Base-by-base conservation (phyloP, 2,113 vertebrate species). In the Heterochromis multidens region DNA sequence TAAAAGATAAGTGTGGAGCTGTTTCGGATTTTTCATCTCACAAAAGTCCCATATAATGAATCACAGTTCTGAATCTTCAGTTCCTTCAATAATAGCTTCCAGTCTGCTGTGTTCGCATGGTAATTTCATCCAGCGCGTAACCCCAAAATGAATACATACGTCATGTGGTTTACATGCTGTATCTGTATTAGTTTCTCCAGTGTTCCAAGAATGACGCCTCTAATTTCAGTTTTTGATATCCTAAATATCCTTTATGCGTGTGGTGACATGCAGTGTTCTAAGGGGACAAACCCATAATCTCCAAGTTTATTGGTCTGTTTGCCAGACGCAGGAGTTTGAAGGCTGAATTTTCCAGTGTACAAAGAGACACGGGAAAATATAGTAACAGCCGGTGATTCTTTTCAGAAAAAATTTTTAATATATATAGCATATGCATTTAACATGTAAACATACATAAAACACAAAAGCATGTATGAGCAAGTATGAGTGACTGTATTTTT, bases 181-280 rank as follows among this genome's bases (percentile, higher is more conserved):
- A 89, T 93, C 91, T 91, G 91, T 90, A 93, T 93, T 92, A 91
- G 88, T 77, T 90, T 85, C 89, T 79, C 58, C 80, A 79, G 82
- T 81, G 85, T 77, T 83, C 83, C 9, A n/a, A 87, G 82, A 91
- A 70, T 86, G 89, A 88, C 77, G 84, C 89, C 90, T 95, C 87
- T 93, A 93, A 92, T 92, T 94, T 93, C 85, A 89, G 79, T 93
- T 93, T 90, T 93, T 95, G 92, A 92, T 91, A 91, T 91, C 87
- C 82, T 85, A 83, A 91, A 82, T 92, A 81, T 91, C 87, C 84
- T 93, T 94, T 80, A 89, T 90, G 89, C 85, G 65, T 93, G 92
- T 83, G 93, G 92, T 88, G 72, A 88, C 85, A 79, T 19, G 90
- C 90, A 92, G 91, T 91, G 88, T 89, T 90, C 74, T 58, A 14